Conservation (phyloP, 1,140 invertebrate genomes). For the Sinonovacula constricta region DNA sequence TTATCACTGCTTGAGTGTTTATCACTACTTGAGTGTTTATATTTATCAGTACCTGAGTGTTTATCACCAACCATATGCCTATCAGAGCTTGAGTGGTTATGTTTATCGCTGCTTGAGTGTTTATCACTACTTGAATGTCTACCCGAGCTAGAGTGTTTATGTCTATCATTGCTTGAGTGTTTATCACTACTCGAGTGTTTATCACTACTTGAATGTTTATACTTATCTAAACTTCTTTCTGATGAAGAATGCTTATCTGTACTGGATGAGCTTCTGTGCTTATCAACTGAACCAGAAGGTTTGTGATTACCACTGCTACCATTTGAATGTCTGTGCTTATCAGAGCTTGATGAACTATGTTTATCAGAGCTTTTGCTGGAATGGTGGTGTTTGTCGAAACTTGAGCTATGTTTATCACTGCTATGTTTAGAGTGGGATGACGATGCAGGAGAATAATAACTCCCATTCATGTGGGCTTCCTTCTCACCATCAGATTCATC, state of each 20-base stretch:
- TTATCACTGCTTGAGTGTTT: slow-evolving; percentile 18
- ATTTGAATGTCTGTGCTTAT: too few relatives aligned
- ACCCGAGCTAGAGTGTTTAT: background rate
- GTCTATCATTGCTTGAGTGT: background rate
- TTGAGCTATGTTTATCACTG: too few relatives aligned
- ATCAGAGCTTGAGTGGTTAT: slow-evolving; percentile 7
- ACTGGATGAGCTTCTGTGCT: too few relatives aligned
- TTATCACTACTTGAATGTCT: slow-evolving; percentile 33
- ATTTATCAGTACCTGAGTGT: slow-evolving; percentile 2
- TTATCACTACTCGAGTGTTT: slow-evolving; percentile 18
- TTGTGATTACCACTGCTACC: background rate
- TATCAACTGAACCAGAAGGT: background rate
- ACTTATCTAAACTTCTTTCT: too few relatives aligned
- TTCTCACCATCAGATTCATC: background rate
- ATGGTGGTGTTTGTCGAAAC: too few relatives aligned
- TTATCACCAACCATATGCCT: slow-evolving; percentile 24
- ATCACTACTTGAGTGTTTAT: slow-evolving; percentile 29
- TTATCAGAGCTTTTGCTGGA: too few relatives aligned
- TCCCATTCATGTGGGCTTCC: too few relatives aligned
- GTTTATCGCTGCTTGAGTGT: slow-evolving; percentile 9
- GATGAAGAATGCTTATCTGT: too few relatives aligned
- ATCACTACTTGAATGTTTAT: slow-evolving; percentile 30
- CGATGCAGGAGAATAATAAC: too few relatives aligned
- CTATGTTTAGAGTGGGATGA: too few relatives aligned
- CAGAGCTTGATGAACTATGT: too few relatives aligned